Conservation (phyloP, 2,797 vertebrate genomes). For the Cygnus olor region DNA sequence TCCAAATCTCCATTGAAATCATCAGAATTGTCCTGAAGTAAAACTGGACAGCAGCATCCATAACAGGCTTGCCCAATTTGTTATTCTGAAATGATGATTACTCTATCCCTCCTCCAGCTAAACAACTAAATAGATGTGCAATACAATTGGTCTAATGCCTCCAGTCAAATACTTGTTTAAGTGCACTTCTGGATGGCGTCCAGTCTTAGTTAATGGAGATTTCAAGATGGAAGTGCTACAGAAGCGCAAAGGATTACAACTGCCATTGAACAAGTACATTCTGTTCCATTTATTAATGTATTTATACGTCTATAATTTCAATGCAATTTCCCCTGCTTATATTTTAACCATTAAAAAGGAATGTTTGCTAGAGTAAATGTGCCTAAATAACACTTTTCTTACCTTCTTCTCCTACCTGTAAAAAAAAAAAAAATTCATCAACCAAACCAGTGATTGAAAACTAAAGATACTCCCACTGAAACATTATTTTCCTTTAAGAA, state of each 20-base stretch:
- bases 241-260: not conserved
- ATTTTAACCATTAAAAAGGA: not conserved
- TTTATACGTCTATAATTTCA: conserved; percentile 36
- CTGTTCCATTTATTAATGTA: not conserved
- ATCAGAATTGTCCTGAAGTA: not conserved
- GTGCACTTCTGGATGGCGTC: not conserved
- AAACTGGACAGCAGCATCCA: not conserved
- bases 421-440: not conserved
- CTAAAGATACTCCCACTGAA: not conserved
- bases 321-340: not conserved
- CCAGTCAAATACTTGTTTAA: not conserved
- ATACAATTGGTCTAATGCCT: not conserved
- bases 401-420: not conserved
- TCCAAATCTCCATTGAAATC: not conserved
- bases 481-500: not conserved
- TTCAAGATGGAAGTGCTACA: not conserved
- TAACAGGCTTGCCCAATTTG: not conserved
- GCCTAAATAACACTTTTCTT: not conserved
- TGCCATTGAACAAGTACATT: not conserved
- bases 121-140: not conserved
- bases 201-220: not conserved
- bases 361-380: not conserved
- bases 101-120: not conserved
- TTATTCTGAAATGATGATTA: not conserved
- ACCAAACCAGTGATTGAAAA: not conserved